A percentile compares a stretch with the other conserved stretches of the same genome.
These are phyloP conservation scores for Drosophila athabasca DNA, from an alignment of 1,140 invertebrate genomes.

Conservation along the genomic window DNA sequence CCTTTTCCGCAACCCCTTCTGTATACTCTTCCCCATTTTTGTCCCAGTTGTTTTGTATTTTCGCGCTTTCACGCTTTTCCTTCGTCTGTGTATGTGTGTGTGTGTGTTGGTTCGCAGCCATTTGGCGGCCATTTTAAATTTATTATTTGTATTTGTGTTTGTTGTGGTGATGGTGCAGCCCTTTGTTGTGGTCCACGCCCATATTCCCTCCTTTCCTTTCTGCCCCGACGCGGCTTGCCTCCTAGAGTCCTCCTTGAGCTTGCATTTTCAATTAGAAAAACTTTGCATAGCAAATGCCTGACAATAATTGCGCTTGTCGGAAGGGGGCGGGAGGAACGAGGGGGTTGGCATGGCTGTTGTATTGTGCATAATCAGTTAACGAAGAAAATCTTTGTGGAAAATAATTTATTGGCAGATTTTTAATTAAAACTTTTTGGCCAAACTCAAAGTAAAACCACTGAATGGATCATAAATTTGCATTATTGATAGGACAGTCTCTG, in stretches of 20 bases:
- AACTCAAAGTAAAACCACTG: constrained; percentile 39
- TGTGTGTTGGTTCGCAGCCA: constrained; percentile 49
- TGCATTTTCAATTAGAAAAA: constrained; percentile 83
- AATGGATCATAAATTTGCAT: constrained; percentile 67
- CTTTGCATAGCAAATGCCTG: constrained; percentile 72
- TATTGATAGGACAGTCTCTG: constrained; percentile 36
- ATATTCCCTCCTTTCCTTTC: constrained; percentile 13
- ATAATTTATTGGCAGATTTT: constrained; percentile 81
- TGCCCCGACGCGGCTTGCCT: background rate
- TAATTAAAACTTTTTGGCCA: constrained; percentile 70
- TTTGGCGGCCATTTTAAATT: constrained; percentile 79
- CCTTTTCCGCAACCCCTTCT: constrained; percentile 13
- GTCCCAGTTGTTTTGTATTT: constrained; percentile 71
- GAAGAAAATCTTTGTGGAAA: constrained; percentile 78
- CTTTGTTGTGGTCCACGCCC: constrained; percentile 54
- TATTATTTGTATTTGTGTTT: constrained; percentile 77
- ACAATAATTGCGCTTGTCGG: constrained; percentile 71
- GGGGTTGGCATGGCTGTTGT: constrained; percentile 37
- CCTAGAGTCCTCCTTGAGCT: constrained; percentile 47
- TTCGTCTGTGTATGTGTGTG: constrained; percentile 42
- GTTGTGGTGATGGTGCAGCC: constrained; percentile 54
- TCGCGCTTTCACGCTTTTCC: constrained; percentile 72
- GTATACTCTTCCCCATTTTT: constrained; percentile 17
- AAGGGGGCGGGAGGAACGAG: background rate
- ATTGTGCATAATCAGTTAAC: constrained; percentile 82